Base-by-base conservation (phyloP, 2,113 vertebrate species). In the Oreochromis aureus region DNA sequence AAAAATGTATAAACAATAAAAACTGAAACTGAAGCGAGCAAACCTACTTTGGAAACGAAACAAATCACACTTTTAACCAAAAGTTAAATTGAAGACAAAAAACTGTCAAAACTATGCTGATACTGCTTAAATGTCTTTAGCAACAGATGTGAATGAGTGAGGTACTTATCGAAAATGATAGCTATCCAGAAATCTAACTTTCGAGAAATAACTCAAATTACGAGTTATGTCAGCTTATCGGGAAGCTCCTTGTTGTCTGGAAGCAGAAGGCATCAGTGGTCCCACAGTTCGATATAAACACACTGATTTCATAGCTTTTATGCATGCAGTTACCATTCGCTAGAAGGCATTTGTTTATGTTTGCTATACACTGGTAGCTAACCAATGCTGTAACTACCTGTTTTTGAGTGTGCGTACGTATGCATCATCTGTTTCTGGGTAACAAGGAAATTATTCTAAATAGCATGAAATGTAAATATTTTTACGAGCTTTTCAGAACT, bases 161-260 rank as follows among this genome's bases (percentile, higher is more conserved):
- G 32, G 18, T 63, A 36, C 4, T 63, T 36, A 36, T 36, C 1
- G 4, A 63, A 63, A 63, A 36, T 63, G 59, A 63, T 34, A 63
- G 59, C 1, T 1, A 63, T 63, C 59, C 32, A 63, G 59, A n/a
- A 63, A 5, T 11, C 15, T 5, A 30, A 18, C 27, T 59, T 4
- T 34, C 0, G 4, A 7, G 4, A 12, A 5, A n/a, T 7, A 66
- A 5, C 18, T n/a, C 4, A 63, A n/a, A 36, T 63, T 63, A 63
- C 4, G 18, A 63, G 18, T n/a, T 36, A n/a, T 66, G 61, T 66
- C 61, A 36, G 32, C 2, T 63, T n/a, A 36, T n/a, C 16, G 16
- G 30, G 59, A 63, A 32, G 24, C 7, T 58, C 59, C 59, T 63
- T 36, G 59, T 63, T n/a, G 7, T 66, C 18, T n/a, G 32, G 61